Percentiles rank a stretch among this genome's conserved stretches.
Evolutionary conservation across 2,797 vertebrate genomes (phyloP).

Genomic region (Pelochelys cantorii): DNA sequence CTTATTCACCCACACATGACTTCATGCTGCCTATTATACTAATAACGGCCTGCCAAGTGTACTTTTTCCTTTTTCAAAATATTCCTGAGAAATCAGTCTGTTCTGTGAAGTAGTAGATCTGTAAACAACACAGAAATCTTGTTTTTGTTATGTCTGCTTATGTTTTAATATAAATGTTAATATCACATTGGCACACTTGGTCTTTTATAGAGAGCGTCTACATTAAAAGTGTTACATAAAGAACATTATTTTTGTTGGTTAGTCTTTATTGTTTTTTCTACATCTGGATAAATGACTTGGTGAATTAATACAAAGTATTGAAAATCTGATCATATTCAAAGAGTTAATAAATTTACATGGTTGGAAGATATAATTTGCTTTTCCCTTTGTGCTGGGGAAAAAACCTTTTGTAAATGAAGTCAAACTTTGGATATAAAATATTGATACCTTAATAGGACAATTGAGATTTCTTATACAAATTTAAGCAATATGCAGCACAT

Average conservation of each 20-base stretch:
- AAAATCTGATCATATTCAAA: neutral
- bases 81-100: no score
- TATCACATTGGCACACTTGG: no score
- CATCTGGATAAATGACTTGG: neutral
- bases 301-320: neutral
- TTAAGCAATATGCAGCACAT: neutral
- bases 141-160: no score
- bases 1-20: no score
- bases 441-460: neutral
- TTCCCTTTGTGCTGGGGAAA: neutral
- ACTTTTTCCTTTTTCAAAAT: no score
- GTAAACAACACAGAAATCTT: no score
- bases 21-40: no score
- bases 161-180: no score
- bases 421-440: neutral
- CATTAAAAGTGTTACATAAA: no score
- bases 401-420: neutral
- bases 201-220: no score
- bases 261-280: neutral
- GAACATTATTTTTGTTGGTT: neutral
- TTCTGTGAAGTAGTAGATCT: no score
- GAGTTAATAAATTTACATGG: neutral
- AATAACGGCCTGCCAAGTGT: no score
- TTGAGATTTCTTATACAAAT: neutral
- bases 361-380: neutral